A percentile compares a stretch with the other conserved stretches of the same genome.
Evolutionary conservation across 1,140 invertebrate species (phyloP).

Genomic region (Caerostris extrusa): DNA sequence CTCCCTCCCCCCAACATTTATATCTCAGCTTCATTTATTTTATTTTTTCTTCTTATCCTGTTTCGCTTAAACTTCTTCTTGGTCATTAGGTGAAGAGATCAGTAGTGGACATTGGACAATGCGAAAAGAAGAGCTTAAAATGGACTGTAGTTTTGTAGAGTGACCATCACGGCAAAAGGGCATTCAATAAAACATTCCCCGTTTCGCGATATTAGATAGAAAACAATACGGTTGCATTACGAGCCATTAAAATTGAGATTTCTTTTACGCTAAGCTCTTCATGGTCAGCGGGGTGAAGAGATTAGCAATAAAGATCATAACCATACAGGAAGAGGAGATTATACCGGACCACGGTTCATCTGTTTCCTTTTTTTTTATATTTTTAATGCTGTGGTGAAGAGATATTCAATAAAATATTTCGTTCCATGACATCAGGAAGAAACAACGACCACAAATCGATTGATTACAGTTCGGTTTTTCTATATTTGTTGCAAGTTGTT

Average conservation of each 20-base stretch:
- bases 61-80: constrained; percentile 15
- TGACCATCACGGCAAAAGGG: no score
- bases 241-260: no score
- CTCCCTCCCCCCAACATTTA: neutral
- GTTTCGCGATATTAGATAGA: no score
- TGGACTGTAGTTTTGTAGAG: no score
- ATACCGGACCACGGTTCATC: neutral
- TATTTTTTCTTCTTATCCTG: neutral
- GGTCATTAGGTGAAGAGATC: constrained; percentile 34
- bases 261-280: no score
- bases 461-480: neutral
- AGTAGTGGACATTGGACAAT: constrained; percentile 8
- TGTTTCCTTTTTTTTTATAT: neutral
- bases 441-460: constrained; percentile 16
- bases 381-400: neutral
- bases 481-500: neutral
- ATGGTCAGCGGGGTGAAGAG: no score
- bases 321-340: no score
- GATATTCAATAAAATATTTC: neutral
- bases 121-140: neutral
- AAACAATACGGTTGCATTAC: no score
- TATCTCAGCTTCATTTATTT: no score
- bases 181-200: no score
- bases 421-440: neutral
- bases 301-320: no score